Evolutionary conservation across 37 sponge, comb jelly and placozoan species (phyloP).

Genomic region (Chondrilla cf. caribensis): DNA sequence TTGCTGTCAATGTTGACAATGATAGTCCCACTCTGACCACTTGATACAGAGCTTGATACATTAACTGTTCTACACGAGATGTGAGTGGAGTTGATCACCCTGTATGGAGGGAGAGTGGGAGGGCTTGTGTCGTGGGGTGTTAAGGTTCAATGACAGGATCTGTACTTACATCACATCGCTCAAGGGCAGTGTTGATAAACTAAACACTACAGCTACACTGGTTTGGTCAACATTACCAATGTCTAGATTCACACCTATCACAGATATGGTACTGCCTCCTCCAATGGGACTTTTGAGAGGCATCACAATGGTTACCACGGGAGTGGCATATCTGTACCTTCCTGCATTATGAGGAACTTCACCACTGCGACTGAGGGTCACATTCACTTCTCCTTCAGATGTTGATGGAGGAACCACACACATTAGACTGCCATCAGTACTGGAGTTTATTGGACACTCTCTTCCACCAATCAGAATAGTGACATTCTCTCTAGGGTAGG

Average conservation of each 20-base stretch:
- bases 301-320: constrained; percentile 30
- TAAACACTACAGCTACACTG: neutral
- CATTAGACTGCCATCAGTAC: neutral
- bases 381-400: neutral
- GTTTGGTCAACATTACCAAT: neutral
- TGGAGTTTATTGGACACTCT: constrained; percentile 29
- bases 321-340: constrained; percentile 20
- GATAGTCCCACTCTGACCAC: neutral
- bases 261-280: constrained; percentile 67
- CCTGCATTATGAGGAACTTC: neutral
- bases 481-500: constrained; percentile 31
- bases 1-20: neutral
- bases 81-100: no score
- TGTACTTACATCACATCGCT: neutral
- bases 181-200: neutral
- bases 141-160: neutral
- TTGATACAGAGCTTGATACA: no score
- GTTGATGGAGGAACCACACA: constrained; percentile 2
- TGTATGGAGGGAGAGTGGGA: no score
- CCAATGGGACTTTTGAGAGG: constrained; percentile 56
- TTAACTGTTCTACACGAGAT: no score
- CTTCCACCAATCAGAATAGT: constrained; percentile 45
- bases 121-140: no score
- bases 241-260: constrained; percentile 71
- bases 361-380: neutral